These are phyloP conservation scores for Tyrannus savana DNA, from an alignment of 2,113 vertebrate species.

Conservation along the genomic window DNA sequence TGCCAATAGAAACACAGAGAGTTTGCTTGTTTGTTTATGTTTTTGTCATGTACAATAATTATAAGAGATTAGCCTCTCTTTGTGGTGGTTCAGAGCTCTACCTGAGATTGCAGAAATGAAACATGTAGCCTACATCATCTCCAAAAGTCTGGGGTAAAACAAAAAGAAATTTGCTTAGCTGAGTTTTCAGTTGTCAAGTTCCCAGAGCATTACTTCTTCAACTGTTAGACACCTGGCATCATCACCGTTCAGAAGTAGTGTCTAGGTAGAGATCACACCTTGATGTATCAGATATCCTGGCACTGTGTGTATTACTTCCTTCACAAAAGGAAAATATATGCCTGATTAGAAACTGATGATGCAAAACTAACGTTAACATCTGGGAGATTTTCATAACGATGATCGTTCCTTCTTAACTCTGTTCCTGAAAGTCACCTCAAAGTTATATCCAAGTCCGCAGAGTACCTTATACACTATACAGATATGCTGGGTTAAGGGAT, in stretches of 20 bases:
- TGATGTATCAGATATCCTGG: not conserved
- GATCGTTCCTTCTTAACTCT: not conserved
- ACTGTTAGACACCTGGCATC: not conserved
- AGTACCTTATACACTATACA: constrained; percentile 54
- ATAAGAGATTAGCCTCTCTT: not conserved
- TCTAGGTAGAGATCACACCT: not conserved
- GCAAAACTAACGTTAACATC: not conserved
- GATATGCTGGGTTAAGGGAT: not conserved
- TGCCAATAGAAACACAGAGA: not conserved
- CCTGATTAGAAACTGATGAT: not conserved
- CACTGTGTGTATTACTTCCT: not conserved
- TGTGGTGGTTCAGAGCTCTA: not conserved
- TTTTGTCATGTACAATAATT: not conserved
- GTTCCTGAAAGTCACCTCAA: not conserved
- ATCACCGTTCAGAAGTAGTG: not conserved
- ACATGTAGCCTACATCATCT: not conserved
- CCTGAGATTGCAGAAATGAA: not conserved
- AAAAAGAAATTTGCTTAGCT: not conserved
- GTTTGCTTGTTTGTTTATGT: not conserved
- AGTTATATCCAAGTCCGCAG: not conserved
- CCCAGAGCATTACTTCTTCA: not conserved
- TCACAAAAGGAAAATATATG: not conserved
- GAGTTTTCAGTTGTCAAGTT: not conserved
- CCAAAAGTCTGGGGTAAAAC: rapidly evolving
- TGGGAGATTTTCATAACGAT: not conserved